These are phyloP conservation scores for Ianthella basta DNA, from an alignment of 37 sponge, comb jelly and placozoan species.

Conservation along the genomic window DNA sequence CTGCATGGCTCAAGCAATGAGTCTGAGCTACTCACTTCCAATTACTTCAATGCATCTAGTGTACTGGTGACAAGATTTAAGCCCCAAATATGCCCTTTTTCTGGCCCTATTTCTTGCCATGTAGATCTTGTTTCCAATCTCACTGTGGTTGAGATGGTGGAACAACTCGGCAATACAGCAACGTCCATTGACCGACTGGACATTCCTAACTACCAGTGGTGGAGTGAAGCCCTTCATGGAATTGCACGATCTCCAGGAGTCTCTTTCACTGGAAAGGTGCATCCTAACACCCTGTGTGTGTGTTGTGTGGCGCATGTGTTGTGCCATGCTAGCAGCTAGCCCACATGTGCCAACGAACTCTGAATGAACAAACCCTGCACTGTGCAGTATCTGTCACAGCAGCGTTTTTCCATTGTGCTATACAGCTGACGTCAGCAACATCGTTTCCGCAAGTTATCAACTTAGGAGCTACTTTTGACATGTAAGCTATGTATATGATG, in stretches of 20 bases:
- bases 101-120: no score
- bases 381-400: neutral
- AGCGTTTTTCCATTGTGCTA: neutral
- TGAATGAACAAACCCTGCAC: neutral
- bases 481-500: neutral
- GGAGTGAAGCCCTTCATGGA: slow-evolving; percentile 87
- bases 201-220: slow-evolving; percentile 83
- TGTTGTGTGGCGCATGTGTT: neutral
- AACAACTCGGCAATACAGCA: slow-evolving; percentile 69
- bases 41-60: no score
- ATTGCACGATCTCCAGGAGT: slow-evolving; percentile 80
- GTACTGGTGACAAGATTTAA: no score
- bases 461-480: slow-evolving; percentile 55
- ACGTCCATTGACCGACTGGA: slow-evolving; percentile 41
- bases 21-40: no score
- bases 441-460: slow-evolving; percentile 63
- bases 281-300: neutral
- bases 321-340: neutral
- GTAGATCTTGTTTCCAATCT: slow-evolving; percentile 62
- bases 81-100: neutral
- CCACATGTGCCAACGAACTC: no score
- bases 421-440: slow-evolving; percentile 40
- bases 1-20: no score
- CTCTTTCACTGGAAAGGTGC: slow-evolving; percentile 69
- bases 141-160: slow-evolving; percentile 55